Conservation (phyloP, 2,113 vertebrate genomes). For the Cyanoramphus novaezelandiae region DNA sequence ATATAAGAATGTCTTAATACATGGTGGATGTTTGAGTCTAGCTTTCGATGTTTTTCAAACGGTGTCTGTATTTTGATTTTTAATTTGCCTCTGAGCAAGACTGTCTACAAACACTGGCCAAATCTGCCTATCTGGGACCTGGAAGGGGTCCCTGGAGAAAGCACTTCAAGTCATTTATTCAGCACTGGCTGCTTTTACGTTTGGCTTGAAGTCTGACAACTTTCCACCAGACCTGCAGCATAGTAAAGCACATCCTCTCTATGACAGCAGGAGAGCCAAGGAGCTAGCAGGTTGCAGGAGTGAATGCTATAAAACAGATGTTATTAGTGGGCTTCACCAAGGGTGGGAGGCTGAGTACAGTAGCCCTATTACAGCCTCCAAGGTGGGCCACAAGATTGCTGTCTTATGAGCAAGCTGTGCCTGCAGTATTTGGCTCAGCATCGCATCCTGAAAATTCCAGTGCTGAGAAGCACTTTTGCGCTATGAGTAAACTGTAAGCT, state of each 20-base stretch:
- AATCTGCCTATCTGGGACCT: slow-evolving; percentile 74
- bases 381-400: slow-evolving; percentile 68
- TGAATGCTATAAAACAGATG: slow-evolving; percentile 72
- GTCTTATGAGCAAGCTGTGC: slow-evolving; percentile 64
- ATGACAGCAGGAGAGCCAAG: slow-evolving; percentile 54
- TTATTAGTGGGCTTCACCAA: slow-evolving; percentile 71
- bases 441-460: slow-evolving; percentile 66
- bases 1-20: slow-evolving; percentile 80
- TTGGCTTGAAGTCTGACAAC: slow-evolving; percentile 72
- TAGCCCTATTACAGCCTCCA: slow-evolving; percentile 70
- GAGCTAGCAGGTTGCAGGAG: slow-evolving; percentile 74
- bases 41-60: slow-evolving; percentile 78
- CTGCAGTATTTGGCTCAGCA: slow-evolving; percentile 62
- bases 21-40: slow-evolving; percentile 76
- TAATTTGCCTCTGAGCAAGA: slow-evolving; percentile 77
- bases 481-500: slow-evolving; percentile 56
- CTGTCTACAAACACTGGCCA: slow-evolving; percentile 73
- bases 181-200: slow-evolving; percentile 65
- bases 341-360: slow-evolving; percentile 71
- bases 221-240: slow-evolving; percentile 79
- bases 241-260: slow-evolving; percentile 73
- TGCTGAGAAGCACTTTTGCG: slow-evolving; percentile 60
- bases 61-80: slow-evolving; percentile 80
- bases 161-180: slow-evolving; percentile 77
- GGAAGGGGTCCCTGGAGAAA: slow-evolving; percentile 77